Conservation (phyloP, 2,888 invertebrate species). For the Helicoverpa assulta region DNA sequence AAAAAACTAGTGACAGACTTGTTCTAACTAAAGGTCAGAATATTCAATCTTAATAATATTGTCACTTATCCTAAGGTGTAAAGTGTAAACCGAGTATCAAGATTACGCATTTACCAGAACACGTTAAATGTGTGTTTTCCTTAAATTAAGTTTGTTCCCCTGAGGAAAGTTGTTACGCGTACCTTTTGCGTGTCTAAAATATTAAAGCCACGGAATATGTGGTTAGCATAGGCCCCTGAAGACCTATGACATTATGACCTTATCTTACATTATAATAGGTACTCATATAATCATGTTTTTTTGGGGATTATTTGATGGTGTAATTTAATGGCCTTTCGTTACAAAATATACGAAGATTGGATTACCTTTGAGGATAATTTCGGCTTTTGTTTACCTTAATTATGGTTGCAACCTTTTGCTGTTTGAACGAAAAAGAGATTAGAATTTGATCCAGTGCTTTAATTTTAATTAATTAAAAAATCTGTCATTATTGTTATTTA, state of each 20-base stretch:
- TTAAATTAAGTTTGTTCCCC: neutral
- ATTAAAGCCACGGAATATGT: slow-evolving; percentile 14
- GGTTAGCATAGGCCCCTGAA: slow-evolving; percentile 2
- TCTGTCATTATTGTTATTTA: no score
- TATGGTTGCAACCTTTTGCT: no score
- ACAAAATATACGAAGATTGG: neutral
- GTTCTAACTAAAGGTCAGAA: no score
- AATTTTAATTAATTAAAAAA: no score
- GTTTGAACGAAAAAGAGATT: no score
- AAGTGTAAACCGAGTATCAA: no score
- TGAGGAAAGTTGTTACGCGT: neutral
- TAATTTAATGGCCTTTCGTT: neutral
- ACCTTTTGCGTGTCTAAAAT: slow-evolving; percentile 24
- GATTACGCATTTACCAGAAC: neutral
- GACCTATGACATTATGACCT: slow-evolving; percentile 12
- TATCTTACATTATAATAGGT: slow-evolving; percentile 10
- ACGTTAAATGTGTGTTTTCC: neutral
- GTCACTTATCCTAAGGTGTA: no score
- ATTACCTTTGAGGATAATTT: neutral
- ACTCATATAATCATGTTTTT: slow-evolving; percentile 8
- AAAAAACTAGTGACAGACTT: no score
- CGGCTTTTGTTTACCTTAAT: no score
- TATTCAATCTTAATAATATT: no score
- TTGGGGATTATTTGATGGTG: neutral
- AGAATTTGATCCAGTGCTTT: neutral